Percentiles rank a stretch among this genome's conserved stretches.
Evolutionary conservation across 2,113 vertebrate species (phyloP).

Genomic region (Planiliza haematocheilus): DNA sequence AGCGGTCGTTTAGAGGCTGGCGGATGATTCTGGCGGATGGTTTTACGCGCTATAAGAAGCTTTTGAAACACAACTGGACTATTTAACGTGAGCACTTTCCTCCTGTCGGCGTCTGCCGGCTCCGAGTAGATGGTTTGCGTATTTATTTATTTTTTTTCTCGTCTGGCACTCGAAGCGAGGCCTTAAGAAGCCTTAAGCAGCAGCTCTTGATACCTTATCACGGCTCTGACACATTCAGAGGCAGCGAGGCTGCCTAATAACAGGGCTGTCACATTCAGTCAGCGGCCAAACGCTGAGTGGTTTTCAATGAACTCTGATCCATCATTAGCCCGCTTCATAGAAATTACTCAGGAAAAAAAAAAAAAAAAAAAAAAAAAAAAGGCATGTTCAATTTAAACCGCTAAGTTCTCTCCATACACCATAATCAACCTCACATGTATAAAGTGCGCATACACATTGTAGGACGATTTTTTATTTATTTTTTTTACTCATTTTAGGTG

Average conservation of each 20-base stretch:
- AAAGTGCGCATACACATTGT: no score
- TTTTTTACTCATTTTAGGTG: not conserved
- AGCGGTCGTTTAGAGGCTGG: not conserved
- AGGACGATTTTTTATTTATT: no score
- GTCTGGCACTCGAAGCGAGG: constrained; percentile 1
- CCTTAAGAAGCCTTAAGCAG: not conserved
- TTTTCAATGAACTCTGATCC: constrained; percentile 34
- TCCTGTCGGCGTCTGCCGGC: constrained; percentile 5
- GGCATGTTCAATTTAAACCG: not conserved
- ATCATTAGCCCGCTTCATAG: constrained; percentile 23
- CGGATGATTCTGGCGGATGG: not conserved
- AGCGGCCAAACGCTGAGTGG: constrained; percentile 9
- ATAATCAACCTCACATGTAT: not conserved
- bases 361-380: not conserved
- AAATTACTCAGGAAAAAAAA: constrained; percentile 16
- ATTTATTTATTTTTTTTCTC: no score
- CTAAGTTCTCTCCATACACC: not conserved
- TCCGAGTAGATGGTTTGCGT: not conserved
- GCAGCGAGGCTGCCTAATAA: constrained; percentile 19
- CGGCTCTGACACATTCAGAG: constrained; percentile 1
- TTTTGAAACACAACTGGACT: constrained; percentile 18
- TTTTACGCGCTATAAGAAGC: not conserved
- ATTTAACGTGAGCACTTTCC: constrained; percentile 2
- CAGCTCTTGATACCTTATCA: constrained; percentile 8
- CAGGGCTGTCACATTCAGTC: constrained; percentile 19